Percentiles rank a stretch among this genome's conserved stretches.
phyloP scores from a whole-genome alignment of 2,113 vertebrate genomes.

The Sylvia atricapilla region DNA sequence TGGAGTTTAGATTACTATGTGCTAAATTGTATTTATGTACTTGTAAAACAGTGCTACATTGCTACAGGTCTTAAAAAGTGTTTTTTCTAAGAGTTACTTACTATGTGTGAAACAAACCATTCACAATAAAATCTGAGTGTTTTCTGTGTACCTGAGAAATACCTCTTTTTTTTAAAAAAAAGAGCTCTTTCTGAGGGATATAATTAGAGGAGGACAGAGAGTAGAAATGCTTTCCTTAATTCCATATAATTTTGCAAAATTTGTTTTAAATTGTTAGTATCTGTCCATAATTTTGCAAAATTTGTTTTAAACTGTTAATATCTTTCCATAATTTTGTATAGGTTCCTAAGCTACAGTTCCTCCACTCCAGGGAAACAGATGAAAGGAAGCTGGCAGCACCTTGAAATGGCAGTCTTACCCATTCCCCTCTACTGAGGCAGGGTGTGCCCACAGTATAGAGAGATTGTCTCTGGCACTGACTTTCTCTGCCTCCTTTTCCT shows the following conservation, averaged over 20 bases:
- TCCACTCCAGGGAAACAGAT: not conserved
- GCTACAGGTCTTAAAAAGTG: not conserved
- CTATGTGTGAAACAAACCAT: not conserved
- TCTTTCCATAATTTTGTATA: not conserved
- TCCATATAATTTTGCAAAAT: not conserved
- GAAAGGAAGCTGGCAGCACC: not conserved
- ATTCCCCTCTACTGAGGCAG: not conserved
- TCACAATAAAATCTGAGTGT: not conserved
- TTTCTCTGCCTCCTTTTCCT: not conserved
- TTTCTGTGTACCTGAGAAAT: not conserved
- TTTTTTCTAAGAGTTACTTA: not conserved
- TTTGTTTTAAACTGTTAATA: not conserved
- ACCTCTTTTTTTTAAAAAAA: not conserved
- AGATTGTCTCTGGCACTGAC: not conserved
- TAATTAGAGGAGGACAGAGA: not conserved
- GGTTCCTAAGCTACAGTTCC: not conserved
- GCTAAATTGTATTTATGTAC: slow-evolving; percentile 54
- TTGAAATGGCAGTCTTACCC: not conserved
- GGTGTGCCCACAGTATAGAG: not conserved
- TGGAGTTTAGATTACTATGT: slow-evolving; percentile 10
- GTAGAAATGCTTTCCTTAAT: not conserved
- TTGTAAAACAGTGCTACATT: slow-evolving; percentile 10
- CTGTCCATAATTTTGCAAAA: not conserved
- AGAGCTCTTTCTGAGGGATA: not conserved
- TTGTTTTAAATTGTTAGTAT: not conserved